Conservation (phyloP, 2,888 invertebrate species). For the Orthosia incerta region DNA sequence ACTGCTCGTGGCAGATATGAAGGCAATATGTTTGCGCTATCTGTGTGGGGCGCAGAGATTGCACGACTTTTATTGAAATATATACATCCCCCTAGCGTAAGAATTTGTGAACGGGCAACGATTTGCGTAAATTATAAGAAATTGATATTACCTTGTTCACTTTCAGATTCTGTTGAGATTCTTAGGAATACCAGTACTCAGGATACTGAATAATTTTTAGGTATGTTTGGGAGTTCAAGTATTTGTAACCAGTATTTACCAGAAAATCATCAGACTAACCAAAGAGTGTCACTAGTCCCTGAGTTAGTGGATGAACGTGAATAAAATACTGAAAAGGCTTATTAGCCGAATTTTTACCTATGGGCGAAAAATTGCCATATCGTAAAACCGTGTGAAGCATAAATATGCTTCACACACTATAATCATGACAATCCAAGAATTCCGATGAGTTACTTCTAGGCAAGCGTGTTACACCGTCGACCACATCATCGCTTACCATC, state of each 20-base stretch:
- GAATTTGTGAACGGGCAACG: slow-evolving; percentile 47
- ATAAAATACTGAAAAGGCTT: too few relatives aligned
- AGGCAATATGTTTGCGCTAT: slow-evolving; percentile 84
- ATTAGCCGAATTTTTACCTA: too few relatives aligned
- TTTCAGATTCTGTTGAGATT: slow-evolving; percentile 30
- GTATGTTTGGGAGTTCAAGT: neutral
- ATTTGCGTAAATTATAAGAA: slow-evolving; percentile 68
- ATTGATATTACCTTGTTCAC: slow-evolving; percentile 66
- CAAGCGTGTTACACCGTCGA: too few relatives aligned
- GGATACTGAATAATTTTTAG: neutral
- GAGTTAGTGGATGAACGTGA: too few relatives aligned
- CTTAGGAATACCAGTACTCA: neutral
- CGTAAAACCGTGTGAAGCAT: too few relatives aligned
- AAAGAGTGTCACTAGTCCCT: too few relatives aligned
- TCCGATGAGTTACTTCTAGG: too few relatives aligned
- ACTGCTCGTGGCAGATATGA: slow-evolving; percentile 80
- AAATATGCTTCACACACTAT: too few relatives aligned
- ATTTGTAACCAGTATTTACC: neutral
- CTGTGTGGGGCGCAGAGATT: slow-evolving; percentile 82
- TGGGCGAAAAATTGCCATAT: too few relatives aligned
- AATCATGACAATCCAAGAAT: too few relatives aligned
- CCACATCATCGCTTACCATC: too few relatives aligned
- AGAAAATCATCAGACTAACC: too few relatives aligned
- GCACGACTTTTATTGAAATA: slow-evolving; percentile 78
- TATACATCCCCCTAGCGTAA: slow-evolving; percentile 61